Evolutionary conservation across 2,888 invertebrate species (phyloP), one percentile per base, ranked within the genome.

Genomic region (Drosophila suboccidentalis): DNA sequence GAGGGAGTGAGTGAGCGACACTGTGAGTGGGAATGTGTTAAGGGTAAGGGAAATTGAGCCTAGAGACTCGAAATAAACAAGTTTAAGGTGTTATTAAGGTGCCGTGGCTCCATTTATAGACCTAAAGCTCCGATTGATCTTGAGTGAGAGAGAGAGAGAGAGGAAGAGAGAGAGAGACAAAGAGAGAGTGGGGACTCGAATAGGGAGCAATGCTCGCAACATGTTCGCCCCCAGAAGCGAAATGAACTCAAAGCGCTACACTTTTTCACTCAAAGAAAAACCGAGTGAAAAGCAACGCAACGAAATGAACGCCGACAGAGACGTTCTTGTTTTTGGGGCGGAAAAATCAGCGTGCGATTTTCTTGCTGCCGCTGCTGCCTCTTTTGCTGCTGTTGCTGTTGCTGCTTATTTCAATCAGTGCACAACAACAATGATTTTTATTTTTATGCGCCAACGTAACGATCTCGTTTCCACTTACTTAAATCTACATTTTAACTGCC

Each of bases 391-490:
- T 58, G 62, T 34, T 72, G 17, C 59, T 63, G 54, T 44, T 59
- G 73, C 74, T 75, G 77, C 89, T 91, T 89, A 89, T 90, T 92
- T 92, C 92, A 92, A 92, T 93, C 93, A 92, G 88, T 91, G 92
- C 92, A 76, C 78, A 90, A 86, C 87, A 87, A 90, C 90, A 90
- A 91, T 91, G 91, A 91, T 92, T 92, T 92, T 92, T 91, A 92
- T 92, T 92, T 92, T 91, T 91, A 92, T 92, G 90, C 90, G 91
- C 89, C 84, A 88, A 91, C 91, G 91, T 92, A 92, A 92, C 92
- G 92, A 92, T 92, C 92, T 93, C 92, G 92, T 92, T 92, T 92
- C 93, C 93, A 92, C 92, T 92, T 92, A 92, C 92, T 92, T 93
- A 93, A 93, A 93, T 92, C 91, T 92, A 91, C 91, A 89, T 93